phyloP scores from a whole-genome alignment of 2,888 invertebrate genomes.

The Strigamia transsilvanica region DNA sequence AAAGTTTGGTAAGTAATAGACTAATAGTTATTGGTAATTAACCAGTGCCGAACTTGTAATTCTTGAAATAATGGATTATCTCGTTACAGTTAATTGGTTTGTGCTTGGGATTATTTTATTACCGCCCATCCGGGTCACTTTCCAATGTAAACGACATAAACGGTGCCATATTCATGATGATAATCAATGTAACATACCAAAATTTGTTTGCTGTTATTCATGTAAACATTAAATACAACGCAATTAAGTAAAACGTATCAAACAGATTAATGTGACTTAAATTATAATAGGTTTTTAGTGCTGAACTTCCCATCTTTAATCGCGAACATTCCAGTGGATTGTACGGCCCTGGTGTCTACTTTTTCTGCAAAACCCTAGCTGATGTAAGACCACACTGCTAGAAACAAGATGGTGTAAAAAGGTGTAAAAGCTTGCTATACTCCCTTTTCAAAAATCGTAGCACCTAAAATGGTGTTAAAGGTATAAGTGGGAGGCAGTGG shows the following conservation, averaged over 20 bases:
- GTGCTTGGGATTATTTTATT: conserved; percentile 86
- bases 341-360: conserved; percentile 90
- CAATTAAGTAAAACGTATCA: too few species aligned
- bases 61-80: background rate
- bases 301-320: conserved; percentile 87
- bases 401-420: too few species aligned
- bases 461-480: too few species aligned
- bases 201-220: conserved; percentile 94
- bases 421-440: too few species aligned
- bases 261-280: background rate
- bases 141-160: conserved; percentile 94
- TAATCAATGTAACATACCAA: conserved; percentile 92
- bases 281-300: conserved; percentile 79
- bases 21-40: background rate
- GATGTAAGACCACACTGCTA: too few species aligned
- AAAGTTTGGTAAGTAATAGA: conserved; percentile 76
- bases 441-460: too few species aligned
- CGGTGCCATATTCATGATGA: conserved; percentile 87
- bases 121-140: conserved; percentile 74
- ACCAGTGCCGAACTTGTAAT: background rate
- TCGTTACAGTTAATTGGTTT: conserved; percentile 80
- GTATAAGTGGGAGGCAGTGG: too few species aligned
- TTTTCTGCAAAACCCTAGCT: conserved; percentile 86
- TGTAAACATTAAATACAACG: conserved; percentile 71
- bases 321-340: conserved; percentile 88